These are phyloP conservation scores for Lepilemur ruficaudatus DNA, from an alignment of 2,797 vertebrate genomes.

Conservation along the genomic window DNA sequence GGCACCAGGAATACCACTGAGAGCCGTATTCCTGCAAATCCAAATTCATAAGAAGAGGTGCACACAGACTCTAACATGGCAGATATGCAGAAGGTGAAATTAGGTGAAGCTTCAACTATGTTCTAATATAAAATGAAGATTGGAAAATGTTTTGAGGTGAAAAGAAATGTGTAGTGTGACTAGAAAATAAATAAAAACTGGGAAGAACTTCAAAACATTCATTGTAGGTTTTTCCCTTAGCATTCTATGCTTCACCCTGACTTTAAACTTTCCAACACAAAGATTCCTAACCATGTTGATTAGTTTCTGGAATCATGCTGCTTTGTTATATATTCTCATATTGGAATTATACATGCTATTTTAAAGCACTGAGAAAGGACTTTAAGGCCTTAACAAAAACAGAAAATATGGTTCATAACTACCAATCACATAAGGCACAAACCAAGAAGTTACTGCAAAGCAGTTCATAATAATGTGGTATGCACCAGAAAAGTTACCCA, in stretches of 20 bases:
- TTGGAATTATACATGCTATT: not conserved
- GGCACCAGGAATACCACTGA: not conserved
- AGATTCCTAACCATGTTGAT: not conserved
- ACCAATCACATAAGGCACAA: not conserved
- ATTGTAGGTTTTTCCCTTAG: not conserved
- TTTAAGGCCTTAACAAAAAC: not conserved
- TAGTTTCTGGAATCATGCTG: not conserved
- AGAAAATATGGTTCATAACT: not conserved
- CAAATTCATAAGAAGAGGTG: not conserved
- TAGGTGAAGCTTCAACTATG: not conserved
- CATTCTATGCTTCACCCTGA: not conserved
- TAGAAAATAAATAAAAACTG: not conserved
- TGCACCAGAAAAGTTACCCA: not conserved
- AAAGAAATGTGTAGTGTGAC: not conserved
- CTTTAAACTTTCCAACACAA: not conserved
- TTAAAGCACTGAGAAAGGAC: not conserved
- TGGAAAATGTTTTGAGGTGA: not conserved
- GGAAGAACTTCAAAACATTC: not conserved
- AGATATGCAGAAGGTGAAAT: not conserved
- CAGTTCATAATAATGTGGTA: not conserved
- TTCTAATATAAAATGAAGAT: conserved; percentile 11
- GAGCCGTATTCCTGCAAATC: not conserved
- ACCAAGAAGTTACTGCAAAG: not conserved
- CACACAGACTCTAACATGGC: not conserved
- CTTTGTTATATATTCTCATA: not conserved